phyloP scores from a whole-genome alignment of 2,113 vertebrate species.

The Solea solea region DNA sequence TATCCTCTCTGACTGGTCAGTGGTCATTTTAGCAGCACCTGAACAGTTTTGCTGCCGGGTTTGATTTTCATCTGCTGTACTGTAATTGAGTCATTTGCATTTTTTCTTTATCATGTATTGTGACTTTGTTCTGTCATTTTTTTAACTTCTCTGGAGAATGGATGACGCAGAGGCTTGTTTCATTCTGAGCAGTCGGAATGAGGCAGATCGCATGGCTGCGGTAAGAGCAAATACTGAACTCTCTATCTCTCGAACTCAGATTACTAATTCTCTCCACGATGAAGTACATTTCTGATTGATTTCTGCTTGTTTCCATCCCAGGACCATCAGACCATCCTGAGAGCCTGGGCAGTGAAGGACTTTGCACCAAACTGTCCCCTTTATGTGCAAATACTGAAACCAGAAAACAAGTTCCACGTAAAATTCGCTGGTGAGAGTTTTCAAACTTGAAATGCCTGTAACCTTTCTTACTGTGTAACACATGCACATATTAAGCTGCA shows the following conservation, averaged over 20 bases:
- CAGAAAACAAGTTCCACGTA: conserved; percentile 98
- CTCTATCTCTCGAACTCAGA: background rate
- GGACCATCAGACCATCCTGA: conserved; percentile 98
- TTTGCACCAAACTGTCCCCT: conserved; percentile 97
- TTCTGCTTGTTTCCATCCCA: conserved; percentile 66
- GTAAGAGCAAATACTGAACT: conserved; percentile 78
- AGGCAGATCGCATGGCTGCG: conserved; percentile 95
- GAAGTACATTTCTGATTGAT: background rate
- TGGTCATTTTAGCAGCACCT: background rate
- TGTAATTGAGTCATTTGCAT: too few species aligned
- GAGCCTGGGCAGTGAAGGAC: conserved; percentile 98
- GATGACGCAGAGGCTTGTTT: conserved; percentile 97
- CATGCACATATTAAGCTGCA: too few species aligned
- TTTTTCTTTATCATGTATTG: background rate
- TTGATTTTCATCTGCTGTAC: conserved; percentile 8
- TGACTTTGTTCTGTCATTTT: conserved; percentile 20
- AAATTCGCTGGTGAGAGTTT: conserved; percentile 93
- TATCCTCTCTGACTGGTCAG: background rate
- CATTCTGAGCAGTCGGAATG: conserved; percentile 95
- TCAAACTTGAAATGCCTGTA: background rate
- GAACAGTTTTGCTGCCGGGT: background rate
- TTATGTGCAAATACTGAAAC: conserved; percentile 96
- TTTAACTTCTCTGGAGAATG: conserved; percentile 82
- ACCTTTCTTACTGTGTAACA: background rate
- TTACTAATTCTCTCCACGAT: conserved; percentile 17